These are phyloP conservation scores for Redunca redunca DNA, from an alignment of 2,113 vertebrate species.

Conservation along the genomic window DNA sequence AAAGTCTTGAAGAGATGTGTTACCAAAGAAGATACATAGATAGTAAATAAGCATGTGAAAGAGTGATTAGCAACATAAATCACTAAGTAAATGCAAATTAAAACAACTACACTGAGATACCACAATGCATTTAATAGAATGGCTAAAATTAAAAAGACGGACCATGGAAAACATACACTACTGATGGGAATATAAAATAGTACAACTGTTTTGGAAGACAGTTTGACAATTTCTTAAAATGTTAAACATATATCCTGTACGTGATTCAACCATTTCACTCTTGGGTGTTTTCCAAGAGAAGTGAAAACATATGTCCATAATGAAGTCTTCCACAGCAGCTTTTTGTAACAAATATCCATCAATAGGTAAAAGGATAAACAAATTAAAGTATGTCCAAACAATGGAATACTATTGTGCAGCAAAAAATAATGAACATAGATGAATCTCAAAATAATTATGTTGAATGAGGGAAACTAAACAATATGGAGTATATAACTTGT, in stretches of 20 bases:
- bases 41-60: not conserved
- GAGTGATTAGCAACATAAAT: not conserved
- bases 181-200: not conserved
- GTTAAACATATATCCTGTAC: not conserved
- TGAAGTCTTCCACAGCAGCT: not conserved
- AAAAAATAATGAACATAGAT: not conserved
- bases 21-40: not conserved
- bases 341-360: not conserved
- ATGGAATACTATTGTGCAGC: not conserved
- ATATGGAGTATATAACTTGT: not conserved
- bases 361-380: not conserved
- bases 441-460: not conserved
- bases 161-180: not conserved
- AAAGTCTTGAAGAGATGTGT: not conserved
- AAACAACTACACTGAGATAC: not conserved
- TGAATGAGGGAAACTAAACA: not conserved
- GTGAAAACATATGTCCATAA: not conserved
- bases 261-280: not conserved
- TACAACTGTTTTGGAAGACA: not conserved
- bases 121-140: not conserved
- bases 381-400: not conserved
- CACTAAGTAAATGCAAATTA: not conserved
- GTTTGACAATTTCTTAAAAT: not conserved
- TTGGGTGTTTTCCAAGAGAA: not conserved
- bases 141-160: not conserved